Conservation (phyloP, 2,888 invertebrate species). For the Sinopyrophorus schimmeli region DNA sequence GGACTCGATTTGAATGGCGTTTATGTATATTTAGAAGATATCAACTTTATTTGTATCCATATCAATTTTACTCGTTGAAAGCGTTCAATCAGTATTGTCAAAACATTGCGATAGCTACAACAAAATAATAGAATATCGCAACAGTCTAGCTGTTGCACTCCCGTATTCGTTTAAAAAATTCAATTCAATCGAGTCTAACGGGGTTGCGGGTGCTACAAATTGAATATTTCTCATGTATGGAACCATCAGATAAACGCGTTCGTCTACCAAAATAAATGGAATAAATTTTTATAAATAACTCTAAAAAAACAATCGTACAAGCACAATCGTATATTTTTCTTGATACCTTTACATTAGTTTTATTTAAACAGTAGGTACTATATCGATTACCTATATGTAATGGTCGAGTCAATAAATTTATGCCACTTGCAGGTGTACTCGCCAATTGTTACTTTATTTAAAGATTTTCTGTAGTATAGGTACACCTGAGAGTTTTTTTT, state of each 20-base stretch:
- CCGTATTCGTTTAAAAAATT: constrained; percentile 11
- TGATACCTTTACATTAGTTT: too few relatives aligned
- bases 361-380: too few relatives aligned
- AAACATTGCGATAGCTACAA: constrained; percentile 15
- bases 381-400: too few relatives aligned
- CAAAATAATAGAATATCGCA: constrained; percentile 15
- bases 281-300: too few relatives aligned
- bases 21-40: too few relatives aligned
- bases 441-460: too few relatives aligned
- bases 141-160: constrained; percentile 14
- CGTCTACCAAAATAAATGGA: constrained; percentile 4
- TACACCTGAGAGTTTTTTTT: too few relatives aligned
- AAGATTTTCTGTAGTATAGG: too few relatives aligned
- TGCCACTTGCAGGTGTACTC: too few relatives aligned
- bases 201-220: constrained; percentile 16
- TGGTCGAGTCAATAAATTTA: too few relatives aligned
- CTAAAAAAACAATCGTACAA: too few relatives aligned
- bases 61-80: constrained; percentile 22
- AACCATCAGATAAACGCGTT: constrained; percentile 9
- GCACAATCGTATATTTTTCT: too few relatives aligned
- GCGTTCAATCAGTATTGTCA: constrained; percentile 23
- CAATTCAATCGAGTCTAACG: constrained; percentile 8
- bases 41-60: constrained; percentile 19
- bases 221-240: constrained; percentile 16
- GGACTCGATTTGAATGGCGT: constrained; percentile 21